A percentile compares a stretch with the other conserved stretches of the same genome.
Conservation (phyloP, 1,140 invertebrate species). For the Penaeus chinensis region DNA sequence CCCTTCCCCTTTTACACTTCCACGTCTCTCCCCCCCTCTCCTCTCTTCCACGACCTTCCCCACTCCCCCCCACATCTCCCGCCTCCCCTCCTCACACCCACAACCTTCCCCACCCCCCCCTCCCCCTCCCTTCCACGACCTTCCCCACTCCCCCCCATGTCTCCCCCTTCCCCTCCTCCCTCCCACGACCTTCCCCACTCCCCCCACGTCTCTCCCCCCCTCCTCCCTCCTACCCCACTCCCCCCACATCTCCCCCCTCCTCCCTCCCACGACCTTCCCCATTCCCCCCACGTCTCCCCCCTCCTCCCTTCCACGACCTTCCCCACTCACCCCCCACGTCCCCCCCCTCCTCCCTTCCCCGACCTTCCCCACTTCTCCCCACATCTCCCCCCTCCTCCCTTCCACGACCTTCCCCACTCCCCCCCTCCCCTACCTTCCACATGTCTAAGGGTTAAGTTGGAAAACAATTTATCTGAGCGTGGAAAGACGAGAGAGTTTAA, state of each 20-base stretch:
- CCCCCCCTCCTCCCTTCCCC: neutral
- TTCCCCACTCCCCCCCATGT: neutral
- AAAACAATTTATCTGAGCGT: neutral
- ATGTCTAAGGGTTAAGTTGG: too few species aligned
- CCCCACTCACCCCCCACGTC: neutral
- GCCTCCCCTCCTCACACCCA: too few species aligned
- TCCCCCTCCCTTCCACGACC: neutral
- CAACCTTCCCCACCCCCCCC: too few species aligned
- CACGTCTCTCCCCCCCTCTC: neutral
- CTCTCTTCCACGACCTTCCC: neutral
- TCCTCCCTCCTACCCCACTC: neutral
- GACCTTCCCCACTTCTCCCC: neutral
- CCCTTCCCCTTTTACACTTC: too few species aligned
- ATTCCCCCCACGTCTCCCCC: neutral
- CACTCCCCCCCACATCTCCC: neutral
- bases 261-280: too few species aligned
- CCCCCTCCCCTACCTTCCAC: too few species aligned
- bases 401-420: neutral
- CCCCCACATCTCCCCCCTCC: neutral
- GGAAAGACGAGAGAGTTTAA: conserved; percentile 3
- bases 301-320: neutral
- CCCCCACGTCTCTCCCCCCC: neutral
- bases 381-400: neutral
- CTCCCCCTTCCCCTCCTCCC: neutral
- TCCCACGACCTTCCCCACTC: neutral